Conservation (phyloP, 2,113 vertebrate species). For the Malurus melanocephalus region DNA sequence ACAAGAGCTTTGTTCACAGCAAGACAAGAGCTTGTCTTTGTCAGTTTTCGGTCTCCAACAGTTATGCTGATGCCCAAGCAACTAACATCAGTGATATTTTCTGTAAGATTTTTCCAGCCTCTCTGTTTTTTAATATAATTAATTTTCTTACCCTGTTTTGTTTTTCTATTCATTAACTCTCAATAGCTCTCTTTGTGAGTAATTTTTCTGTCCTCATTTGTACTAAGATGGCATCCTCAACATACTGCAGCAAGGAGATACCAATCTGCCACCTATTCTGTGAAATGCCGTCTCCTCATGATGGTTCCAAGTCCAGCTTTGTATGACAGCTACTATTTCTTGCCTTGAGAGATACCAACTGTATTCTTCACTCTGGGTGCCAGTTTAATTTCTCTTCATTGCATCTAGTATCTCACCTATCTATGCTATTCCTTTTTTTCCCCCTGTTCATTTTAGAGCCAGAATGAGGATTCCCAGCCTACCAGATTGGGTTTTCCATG, state of each 20-base stretch:
- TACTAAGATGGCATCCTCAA: not conserved
- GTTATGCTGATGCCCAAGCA: not conserved
- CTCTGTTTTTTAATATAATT: not conserved
- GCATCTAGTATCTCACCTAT: not conserved
- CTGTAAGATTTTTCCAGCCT: not conserved
- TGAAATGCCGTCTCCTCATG: accelerated
- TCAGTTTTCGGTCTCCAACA: not conserved
- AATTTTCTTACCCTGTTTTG: not conserved
- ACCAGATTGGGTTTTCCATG: not conserved
- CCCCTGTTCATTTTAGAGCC: not conserved
- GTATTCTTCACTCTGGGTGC: not conserved
- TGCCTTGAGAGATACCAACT: not conserved
- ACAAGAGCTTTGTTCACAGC: not conserved
- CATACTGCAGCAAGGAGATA: not conserved
- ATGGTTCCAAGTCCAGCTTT: not conserved
- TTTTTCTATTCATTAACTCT: not conserved
- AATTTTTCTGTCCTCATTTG: not conserved
- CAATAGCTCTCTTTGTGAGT: not conserved
- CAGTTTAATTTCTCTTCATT: not conserved
- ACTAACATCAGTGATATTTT: not conserved
- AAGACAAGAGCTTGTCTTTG: not conserved
- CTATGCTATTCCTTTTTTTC: not conserved
- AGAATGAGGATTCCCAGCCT: not conserved
- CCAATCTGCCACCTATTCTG: not conserved
- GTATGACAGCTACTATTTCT: not conserved